phyloP scores from a whole-genome alignment of 2,888 invertebrate genomes.

The Strigamia maritima region DNA sequence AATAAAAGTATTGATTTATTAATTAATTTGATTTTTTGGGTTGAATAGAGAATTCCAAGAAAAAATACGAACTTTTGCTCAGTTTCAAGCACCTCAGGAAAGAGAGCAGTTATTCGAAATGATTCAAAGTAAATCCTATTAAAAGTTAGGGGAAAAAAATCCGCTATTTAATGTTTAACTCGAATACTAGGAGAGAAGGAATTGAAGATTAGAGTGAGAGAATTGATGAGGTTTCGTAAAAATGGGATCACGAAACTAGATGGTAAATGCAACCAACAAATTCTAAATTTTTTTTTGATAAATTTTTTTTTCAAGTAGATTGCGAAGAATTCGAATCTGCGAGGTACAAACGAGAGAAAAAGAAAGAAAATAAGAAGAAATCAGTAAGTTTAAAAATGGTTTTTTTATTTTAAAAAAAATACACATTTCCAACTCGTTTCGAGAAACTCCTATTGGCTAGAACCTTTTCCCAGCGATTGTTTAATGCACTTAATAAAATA shows the following conservation, averaged over 20 bases:
- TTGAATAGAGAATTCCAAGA: slow-evolving; percentile 64
- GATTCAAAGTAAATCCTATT: slow-evolving; percentile 49
- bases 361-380: slow-evolving; percentile 61
- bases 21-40: not conserved
- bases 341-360: slow-evolving; percentile 56
- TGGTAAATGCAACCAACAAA: too few relatives aligned
- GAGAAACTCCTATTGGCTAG: too few relatives aligned
- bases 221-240: slow-evolving; percentile 73
- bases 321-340: slow-evolving; percentile 81
- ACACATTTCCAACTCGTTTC: too few relatives aligned
- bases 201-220: slow-evolving; percentile 74
- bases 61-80: slow-evolving; percentile 77
- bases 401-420: too few relatives aligned
- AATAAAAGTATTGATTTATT: not conserved
- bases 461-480: too few relatives aligned
- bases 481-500: too few relatives aligned
- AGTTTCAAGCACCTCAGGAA: slow-evolving; percentile 82
- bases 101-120: slow-evolving; percentile 75
- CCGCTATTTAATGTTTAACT: not conserved
- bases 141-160: not conserved
- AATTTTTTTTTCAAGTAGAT: slow-evolving; percentile 57
- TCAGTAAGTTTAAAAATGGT: slow-evolving; percentile 49
- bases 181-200: slow-evolving; percentile 73
- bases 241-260: slow-evolving; percentile 69
- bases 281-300: not conserved